phyloP scores from a whole-genome alignment of 2,888 invertebrate species.

The Pachymerium ferrugineum region DNA sequence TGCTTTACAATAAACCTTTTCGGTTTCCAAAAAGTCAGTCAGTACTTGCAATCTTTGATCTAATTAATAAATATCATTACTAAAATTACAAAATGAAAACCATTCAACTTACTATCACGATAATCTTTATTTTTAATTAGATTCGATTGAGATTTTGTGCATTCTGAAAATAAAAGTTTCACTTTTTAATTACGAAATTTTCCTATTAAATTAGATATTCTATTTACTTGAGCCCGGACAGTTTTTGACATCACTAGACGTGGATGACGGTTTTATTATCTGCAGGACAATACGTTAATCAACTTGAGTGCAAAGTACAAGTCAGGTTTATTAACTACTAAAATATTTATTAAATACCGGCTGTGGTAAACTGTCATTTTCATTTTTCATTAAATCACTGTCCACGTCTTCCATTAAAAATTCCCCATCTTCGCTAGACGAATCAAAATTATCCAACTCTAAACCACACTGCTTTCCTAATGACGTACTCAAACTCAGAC shows the following conservation, averaged over 20 bases:
- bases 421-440: constrained; percentile 28
- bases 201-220: too few relatives aligned
- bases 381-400: not conserved
- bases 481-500: constrained; percentile 44
- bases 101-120: not conserved
- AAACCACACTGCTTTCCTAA: constrained; percentile 44
- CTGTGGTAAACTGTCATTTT: not conserved
- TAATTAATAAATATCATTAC: constrained; percentile 25
- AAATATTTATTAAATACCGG: not conserved
- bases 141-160: too few relatives aligned
- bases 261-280: too few relatives aligned
- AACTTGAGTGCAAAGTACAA: too few relatives aligned
- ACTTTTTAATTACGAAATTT: too few relatives aligned
- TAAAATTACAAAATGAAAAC: too few relatives aligned
- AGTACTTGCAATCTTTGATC: constrained; percentile 43
- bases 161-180: too few relatives aligned
- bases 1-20: constrained; percentile 49
- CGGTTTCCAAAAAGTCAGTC: constrained; percentile 48
- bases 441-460: constrained; percentile 39
- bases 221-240: too few relatives aligned
- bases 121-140: not conserved
- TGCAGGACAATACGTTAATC: too few relatives aligned
- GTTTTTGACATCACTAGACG: too few relatives aligned
- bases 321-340: not conserved
- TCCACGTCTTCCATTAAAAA: not conserved